Conservation (phyloP, 2,888 invertebrate genomes). For the Labia minor region DNA sequence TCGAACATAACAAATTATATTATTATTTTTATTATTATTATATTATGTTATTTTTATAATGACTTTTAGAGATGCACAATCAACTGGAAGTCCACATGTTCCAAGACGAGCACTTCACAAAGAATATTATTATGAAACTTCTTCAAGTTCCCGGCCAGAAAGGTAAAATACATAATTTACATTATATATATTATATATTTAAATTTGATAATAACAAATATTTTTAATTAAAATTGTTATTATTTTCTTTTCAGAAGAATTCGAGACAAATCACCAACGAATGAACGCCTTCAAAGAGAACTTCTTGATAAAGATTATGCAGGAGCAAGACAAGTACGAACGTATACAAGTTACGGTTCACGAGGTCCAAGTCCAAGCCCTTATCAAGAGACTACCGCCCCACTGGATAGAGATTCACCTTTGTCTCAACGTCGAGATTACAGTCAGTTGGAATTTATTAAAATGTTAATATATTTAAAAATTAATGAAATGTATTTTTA, state of each 20-base stretch:
- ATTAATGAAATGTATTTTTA: not conserved
- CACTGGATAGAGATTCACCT: not conserved
- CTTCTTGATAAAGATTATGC: not conserved
- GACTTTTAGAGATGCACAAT: constrained; percentile 13
- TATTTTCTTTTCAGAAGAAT: not conserved
- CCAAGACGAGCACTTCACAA: constrained; percentile 21
- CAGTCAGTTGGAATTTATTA: not conserved
- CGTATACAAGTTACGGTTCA: not conserved
- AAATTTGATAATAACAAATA: not conserved
- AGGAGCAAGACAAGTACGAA: not conserved
- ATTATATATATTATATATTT: not conserved
- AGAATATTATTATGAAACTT: constrained; percentile 23
- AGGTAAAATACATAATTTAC: not conserved
- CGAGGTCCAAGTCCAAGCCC: not conserved
- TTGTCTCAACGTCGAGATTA: not conserved
- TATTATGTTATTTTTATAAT: not conserved
- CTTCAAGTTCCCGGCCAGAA: not conserved
- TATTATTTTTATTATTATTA: not conserved
- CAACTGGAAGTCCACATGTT: constrained; percentile 20
- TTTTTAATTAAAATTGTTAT: too few relatives aligned
- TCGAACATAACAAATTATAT: not conserved
- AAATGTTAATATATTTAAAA: not conserved
- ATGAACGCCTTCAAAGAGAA: constrained; percentile 25
- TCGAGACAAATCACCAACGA: constrained; percentile 25
- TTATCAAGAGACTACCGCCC: not conserved